A percentile compares a stretch with the other conserved stretches of the same genome.
These are phyloP conservation scores for Hepsetus odoe DNA, from an alignment of 2,113 vertebrate species.

Conservation along the genomic window DNA sequence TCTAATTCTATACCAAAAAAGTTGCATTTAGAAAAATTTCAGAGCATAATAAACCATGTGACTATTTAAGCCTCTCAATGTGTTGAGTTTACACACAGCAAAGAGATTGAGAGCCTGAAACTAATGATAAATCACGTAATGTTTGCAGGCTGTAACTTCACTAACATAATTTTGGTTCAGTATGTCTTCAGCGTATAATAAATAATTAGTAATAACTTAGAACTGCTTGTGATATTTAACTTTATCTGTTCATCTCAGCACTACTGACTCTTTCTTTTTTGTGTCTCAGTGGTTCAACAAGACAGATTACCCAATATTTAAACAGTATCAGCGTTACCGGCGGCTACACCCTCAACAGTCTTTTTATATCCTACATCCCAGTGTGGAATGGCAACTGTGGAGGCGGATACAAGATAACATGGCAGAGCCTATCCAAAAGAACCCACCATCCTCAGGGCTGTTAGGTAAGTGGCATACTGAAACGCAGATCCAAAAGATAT, in stretches of 20 bases:
- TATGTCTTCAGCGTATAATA: too few relatives aligned
- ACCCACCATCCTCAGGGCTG: constrained; percentile 80
- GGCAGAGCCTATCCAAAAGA: constrained; percentile 78
- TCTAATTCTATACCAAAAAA: too few relatives aligned
- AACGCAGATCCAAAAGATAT: too few relatives aligned
- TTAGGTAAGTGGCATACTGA: constrained; percentile 73
- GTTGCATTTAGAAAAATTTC: too few relatives aligned
- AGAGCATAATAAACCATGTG: too few relatives aligned
- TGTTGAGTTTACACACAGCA: too few relatives aligned
- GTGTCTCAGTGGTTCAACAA: constrained; percentile 75
- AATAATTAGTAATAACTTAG: too few relatives aligned
- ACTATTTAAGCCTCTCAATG: too few relatives aligned
- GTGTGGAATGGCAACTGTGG: constrained; percentile 79
- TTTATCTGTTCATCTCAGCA: not conserved
- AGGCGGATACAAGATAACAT: constrained; percentile 78
- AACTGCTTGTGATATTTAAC: not conserved
- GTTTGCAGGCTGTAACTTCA: too few relatives aligned
- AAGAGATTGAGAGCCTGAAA: too few relatives aligned
- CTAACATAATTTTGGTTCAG: too few relatives aligned
- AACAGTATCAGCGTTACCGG: constrained; percentile 76
- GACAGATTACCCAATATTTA: constrained; percentile 81
- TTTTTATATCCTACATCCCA: constrained; percentile 79
- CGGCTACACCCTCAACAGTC: constrained; percentile 76
- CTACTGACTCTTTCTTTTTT: not conserved
- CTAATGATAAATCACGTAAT: too few relatives aligned